These are phyloP conservation scores for Oryctes rhinoceros DNA, from an alignment of 1,140 invertebrate species.

Conservation along the genomic window DNA sequence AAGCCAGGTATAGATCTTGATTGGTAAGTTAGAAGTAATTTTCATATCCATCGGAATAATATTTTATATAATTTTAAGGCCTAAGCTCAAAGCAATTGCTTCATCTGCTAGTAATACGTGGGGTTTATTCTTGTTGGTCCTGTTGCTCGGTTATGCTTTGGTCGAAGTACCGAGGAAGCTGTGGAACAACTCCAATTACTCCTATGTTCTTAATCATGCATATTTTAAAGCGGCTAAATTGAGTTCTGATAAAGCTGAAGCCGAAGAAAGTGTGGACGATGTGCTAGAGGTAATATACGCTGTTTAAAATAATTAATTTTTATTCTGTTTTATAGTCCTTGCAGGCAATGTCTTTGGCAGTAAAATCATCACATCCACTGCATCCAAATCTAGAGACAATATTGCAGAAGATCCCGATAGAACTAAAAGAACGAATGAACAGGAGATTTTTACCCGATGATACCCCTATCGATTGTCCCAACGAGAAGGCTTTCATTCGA, in stretches of 20 bases:
- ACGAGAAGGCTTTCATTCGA: slow-evolving; percentile 82
- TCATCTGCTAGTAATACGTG: slow-evolving; percentile 99
- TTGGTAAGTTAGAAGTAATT: slow-evolving; percentile 67
- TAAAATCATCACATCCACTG: slow-evolving; percentile 74
- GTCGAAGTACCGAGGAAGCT: slow-evolving; percentile 93
- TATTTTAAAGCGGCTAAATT: slow-evolving; percentile 99
- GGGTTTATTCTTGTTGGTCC: slow-evolving; percentile 95
- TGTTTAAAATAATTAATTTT: slow-evolving; percentile 38
- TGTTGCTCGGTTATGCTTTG: slow-evolving; percentile 95
- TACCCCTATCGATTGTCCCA: slow-evolving; percentile 74
- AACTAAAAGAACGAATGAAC: slow-evolving; percentile 77
- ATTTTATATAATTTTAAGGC: slow-evolving; percentile 62
- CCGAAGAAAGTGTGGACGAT: slow-evolving; percentile 95
- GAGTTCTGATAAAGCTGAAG: slow-evolving; percentile 95
- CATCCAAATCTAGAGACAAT: slow-evolving; percentile 85
- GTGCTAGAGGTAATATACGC: slow-evolving; percentile 79
- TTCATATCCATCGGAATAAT: background rate
- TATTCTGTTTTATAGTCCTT: slow-evolving; percentile 67
- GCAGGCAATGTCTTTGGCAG: slow-evolving; percentile 73
- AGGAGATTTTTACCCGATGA: slow-evolving; percentile 71
- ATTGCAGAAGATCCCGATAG: slow-evolving; percentile 83
- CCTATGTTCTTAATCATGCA: slow-evolving; percentile 83
- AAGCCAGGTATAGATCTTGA: slow-evolving; percentile 90
- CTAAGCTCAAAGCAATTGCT: slow-evolving; percentile 64
- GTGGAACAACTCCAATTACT: slow-evolving; percentile 85